These are phyloP conservation scores for Polypedilum pembai DNA, from an alignment of 1,140 invertebrate species.

Conservation along the genomic window DNA sequence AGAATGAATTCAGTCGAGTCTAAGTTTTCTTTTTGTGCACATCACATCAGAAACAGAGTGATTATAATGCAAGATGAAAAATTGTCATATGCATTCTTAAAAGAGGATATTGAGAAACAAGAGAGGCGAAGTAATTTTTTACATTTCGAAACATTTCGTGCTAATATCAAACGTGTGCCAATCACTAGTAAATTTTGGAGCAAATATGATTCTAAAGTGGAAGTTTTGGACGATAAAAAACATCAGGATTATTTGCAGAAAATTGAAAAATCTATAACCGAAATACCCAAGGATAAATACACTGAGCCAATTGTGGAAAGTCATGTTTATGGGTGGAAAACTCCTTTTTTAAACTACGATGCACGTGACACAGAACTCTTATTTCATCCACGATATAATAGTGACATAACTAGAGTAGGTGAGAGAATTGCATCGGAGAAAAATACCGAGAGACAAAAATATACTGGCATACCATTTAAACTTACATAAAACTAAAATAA, in stretches of 20 bases:
- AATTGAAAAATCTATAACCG: conserved; percentile 22
- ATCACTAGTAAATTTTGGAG: conserved; percentile 15
- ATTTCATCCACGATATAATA: not conserved
- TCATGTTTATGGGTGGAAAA: conserved; percentile 19
- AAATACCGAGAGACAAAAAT: not conserved
- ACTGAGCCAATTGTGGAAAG: conserved; percentile 14
- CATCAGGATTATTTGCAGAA: conserved; percentile 20
- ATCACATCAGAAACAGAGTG: not conserved
- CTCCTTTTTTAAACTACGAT: conserved; percentile 17
- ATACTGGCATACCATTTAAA: not conserved
- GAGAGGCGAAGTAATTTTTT: not conserved
- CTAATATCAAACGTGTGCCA: conserved; percentile 11
- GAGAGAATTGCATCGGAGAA: not conserved
- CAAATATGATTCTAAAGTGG: conserved; percentile 17
- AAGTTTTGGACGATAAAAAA: not conserved
- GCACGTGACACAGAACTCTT: not conserved
- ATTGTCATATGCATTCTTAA: not conserved
- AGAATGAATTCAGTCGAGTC: not conserved
- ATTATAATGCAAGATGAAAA: not conserved
- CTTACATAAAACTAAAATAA: not conserved
- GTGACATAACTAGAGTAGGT: not conserved
- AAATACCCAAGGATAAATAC: conserved; percentile 19
- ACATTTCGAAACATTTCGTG: not conserved
- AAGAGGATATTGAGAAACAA: conserved; percentile 22
- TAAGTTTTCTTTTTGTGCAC: not conserved